Percentiles rank a stretch among this genome's conserved stretches.
Evolutionary conservation across 1,140 invertebrate species (phyloP).

Genomic region (Drosophila lini): DNA sequence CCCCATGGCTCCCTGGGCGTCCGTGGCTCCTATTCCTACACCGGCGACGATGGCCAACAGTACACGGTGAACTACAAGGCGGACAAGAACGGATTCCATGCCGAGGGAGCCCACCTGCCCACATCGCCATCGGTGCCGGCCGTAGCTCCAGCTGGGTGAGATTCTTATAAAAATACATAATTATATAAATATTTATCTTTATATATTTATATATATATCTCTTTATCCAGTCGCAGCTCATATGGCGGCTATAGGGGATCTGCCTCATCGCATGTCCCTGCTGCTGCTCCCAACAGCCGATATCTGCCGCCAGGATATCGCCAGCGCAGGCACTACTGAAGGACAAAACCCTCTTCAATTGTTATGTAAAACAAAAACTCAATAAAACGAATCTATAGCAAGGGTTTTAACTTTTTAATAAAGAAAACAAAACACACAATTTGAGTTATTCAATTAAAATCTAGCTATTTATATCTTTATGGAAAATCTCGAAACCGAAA

Average conservation of each 20-base stretch:
- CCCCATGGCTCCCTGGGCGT: slow-evolving; percentile 86
- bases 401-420: background rate
- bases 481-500: background rate
- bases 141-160: slow-evolving; percentile 43
- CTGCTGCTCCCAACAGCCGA: slow-evolving; percentile 42
- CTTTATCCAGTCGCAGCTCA: slow-evolving; percentile 27
- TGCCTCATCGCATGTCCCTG: slow-evolving; percentile 40
- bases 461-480: background rate
- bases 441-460: background rate
- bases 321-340: slow-evolving; percentile 65
- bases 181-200: background rate
- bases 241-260: slow-evolving; percentile 58
- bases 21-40: slow-evolving; percentile 87
- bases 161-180: background rate
- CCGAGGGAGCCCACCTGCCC: slow-evolving; percentile 91
- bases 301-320: slow-evolving; percentile 69
- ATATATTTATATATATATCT: background rate
- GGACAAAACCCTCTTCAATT: background rate
- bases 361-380: slow-evolving; percentile 2
- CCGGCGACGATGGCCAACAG: slow-evolving; percentile 86
- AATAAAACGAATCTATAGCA: background rate
- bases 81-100: slow-evolving; percentile 86
- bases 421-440: background rate
- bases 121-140: slow-evolving; percentile 87
- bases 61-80: slow-evolving; percentile 90